Evolutionary conservation across 1,140 invertebrate species (phyloP).

Genomic region (Dysdera silvatica): DNA sequence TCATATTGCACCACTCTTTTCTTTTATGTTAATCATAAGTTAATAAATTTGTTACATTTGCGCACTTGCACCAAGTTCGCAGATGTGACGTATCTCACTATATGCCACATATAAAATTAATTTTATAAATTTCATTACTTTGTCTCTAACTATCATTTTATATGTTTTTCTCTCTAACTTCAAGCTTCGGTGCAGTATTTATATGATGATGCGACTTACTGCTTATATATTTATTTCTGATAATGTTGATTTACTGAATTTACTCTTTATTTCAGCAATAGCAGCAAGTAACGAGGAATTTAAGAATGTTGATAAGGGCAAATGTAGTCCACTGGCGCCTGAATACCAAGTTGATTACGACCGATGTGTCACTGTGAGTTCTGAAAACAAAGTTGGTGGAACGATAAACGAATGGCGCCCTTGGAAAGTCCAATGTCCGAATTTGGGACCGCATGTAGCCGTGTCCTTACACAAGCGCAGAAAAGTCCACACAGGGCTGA

Average conservation of each 20-base stretch:
- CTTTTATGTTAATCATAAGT: no score
- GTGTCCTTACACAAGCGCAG: slow-evolving; percentile 10
- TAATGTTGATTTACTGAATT: not conserved
- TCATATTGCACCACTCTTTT: no score
- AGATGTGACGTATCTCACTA: no score
- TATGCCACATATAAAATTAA: no score
- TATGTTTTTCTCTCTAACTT: no score
- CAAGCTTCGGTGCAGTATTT: no score
- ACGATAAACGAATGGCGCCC: slow-evolving; percentile 16
- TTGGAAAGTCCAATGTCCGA: slow-evolving; percentile 21
- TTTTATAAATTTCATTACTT: no score
- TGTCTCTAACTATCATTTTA: no score
- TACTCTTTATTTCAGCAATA: slow-evolving; percentile 1
- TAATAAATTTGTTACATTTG: no score
- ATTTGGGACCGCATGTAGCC: slow-evolving; percentile 7
- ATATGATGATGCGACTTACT: no score
- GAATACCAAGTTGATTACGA: slow-evolving; percentile 19
- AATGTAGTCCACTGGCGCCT: slow-evolving; percentile 5
- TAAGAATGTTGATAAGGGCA: slow-evolving; percentile 23
- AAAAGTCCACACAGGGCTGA: slow-evolving; percentile 17
- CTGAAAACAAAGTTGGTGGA: slow-evolving; percentile 12
- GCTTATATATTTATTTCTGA: no score
- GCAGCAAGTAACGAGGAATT: slow-evolving; percentile 22
- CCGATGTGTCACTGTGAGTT: slow-evolving; percentile 9
- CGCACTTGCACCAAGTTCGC: no score